These are phyloP conservation scores for Hyphantria cunea DNA, from an alignment of 1,140 invertebrate species.

Conservation along the genomic window DNA sequence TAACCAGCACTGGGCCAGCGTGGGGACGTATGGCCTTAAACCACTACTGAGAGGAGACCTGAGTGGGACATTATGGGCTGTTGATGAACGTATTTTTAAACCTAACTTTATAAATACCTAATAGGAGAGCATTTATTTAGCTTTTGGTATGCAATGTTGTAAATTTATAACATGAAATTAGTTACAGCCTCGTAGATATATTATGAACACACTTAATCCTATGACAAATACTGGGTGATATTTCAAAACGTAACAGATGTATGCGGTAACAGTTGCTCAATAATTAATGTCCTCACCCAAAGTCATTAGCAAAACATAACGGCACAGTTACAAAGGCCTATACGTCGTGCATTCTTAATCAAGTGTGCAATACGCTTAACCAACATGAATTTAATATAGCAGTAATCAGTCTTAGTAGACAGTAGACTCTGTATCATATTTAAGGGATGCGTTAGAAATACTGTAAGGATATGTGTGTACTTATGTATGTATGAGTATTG, in stretches of 20 bases:
- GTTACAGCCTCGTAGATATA: neutral
- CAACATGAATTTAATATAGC: conserved; percentile 6
- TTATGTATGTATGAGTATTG: too few relatives aligned
- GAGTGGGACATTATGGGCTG: too few relatives aligned
- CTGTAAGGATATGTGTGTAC: too few relatives aligned
- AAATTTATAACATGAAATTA: too few relatives aligned
- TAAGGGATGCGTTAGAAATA: too few relatives aligned
- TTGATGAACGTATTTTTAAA: too few relatives aligned
- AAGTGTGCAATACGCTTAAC: neutral
- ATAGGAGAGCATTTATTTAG: too few relatives aligned
- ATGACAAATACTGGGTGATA: neutral
- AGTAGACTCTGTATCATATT: neutral
- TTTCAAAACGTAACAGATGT: neutral
- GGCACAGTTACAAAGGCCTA: conserved; percentile 8
- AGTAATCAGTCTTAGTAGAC: neutral
- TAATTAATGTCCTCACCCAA: conserved; percentile 18
- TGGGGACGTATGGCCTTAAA: too few relatives aligned
- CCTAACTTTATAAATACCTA: too few relatives aligned
- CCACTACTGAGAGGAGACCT: too few relatives aligned
- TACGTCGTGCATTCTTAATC: conserved; percentile 10
- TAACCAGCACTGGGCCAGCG: too few relatives aligned
- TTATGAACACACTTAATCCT: neutral
- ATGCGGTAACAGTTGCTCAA: conserved; percentile 10
- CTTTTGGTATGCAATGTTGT: too few relatives aligned
- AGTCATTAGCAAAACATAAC: conserved; percentile 26